These are phyloP conservation scores for Crax fasciolata DNA, from an alignment of 2,797 vertebrate genomes.

Conservation along the genomic window DNA sequence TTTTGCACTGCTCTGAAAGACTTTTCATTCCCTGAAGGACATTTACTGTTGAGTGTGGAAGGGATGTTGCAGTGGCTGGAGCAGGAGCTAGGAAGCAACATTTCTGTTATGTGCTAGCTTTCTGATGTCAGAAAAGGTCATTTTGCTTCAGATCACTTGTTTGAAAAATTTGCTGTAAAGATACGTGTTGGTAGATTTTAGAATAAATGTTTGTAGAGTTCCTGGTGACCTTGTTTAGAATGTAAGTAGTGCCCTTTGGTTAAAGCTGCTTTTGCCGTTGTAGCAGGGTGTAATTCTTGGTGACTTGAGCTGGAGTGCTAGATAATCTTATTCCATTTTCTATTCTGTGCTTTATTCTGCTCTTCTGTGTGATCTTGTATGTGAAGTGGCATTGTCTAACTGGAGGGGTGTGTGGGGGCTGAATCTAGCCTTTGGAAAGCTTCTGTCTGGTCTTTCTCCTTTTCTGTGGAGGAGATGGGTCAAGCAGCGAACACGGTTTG, in stretches of 20 bases:
- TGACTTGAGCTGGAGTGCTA: neutral
- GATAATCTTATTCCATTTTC: neutral
- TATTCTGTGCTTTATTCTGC: neutral
- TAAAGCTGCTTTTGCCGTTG: neutral
- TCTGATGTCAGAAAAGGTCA: neutral
- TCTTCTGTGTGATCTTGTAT: neutral
- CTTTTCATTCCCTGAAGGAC: neutral
- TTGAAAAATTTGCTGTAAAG: neutral
- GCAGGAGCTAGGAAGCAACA: neutral
- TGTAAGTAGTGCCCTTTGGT: neutral
- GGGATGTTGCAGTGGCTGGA: neutral
- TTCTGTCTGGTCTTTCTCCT: neutral
- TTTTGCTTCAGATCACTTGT: neutral
- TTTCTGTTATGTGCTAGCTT: neutral
- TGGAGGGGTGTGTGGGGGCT: accelerated
- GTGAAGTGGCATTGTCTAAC: neutral
- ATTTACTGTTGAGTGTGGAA: neutral
- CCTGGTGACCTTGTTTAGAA: neutral
- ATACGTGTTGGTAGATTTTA: neutral
- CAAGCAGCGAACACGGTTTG: neutral
- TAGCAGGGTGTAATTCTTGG: neutral
- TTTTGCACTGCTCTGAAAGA: neutral
- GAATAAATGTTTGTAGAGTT: neutral
- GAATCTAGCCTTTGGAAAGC: neutral
- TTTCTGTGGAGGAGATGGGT: neutral